Conservation (phyloP, 2,113 vertebrate genomes). For the Hemibagrus wyckioides region DNA sequence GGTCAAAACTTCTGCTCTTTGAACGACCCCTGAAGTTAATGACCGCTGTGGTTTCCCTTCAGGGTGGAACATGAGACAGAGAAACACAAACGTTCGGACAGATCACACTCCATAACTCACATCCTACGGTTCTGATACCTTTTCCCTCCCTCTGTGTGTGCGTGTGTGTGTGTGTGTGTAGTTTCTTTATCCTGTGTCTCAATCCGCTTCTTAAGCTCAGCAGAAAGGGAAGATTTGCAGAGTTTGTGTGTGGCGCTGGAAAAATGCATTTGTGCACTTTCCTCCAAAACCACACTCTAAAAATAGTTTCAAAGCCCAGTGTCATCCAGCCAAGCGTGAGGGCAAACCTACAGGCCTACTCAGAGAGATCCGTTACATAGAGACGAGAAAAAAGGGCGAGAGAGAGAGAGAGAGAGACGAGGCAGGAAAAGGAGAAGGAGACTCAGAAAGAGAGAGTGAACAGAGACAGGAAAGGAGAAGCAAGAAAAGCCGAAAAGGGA, state of each 20-base stretch:
- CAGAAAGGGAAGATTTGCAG: conserved; percentile 39
- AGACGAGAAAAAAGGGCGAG: conserved; percentile 1
- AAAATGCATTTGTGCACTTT: conserved; percentile 49
- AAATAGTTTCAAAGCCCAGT: conserved; percentile 57
- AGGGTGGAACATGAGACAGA: conserved; percentile 34
- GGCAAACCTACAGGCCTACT: conserved; percentile 49
- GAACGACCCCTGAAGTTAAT: conserved; percentile 26
- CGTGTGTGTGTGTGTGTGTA: not conserved
- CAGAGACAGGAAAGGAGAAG: not conserved
- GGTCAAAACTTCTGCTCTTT: conserved; percentile 23
- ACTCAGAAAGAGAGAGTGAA: not conserved
- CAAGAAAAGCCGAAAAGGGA: conserved; percentile 42
- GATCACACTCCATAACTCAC: conserved; percentile 37
- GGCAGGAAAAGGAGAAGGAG: not conserved
- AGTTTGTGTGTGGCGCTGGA: conserved; percentile 49
- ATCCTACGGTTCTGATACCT: conserved; percentile 2
- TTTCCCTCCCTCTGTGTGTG: conserved; percentile 31
- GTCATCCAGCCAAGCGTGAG: conserved; percentile 52
- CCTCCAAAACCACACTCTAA: conserved; percentile 52
- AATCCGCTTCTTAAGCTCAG: conserved; percentile 43
- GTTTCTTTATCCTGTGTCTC: conserved; percentile 41
- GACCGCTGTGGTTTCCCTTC: conserved; percentile 22
- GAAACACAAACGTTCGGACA: conserved; percentile 44
- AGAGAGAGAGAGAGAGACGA: not conserved
- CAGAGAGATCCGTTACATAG: conserved; percentile 50